Evolutionary conservation across 2,113 vertebrate genomes (phyloP).

Genomic region (Cavia aperea): DNA sequence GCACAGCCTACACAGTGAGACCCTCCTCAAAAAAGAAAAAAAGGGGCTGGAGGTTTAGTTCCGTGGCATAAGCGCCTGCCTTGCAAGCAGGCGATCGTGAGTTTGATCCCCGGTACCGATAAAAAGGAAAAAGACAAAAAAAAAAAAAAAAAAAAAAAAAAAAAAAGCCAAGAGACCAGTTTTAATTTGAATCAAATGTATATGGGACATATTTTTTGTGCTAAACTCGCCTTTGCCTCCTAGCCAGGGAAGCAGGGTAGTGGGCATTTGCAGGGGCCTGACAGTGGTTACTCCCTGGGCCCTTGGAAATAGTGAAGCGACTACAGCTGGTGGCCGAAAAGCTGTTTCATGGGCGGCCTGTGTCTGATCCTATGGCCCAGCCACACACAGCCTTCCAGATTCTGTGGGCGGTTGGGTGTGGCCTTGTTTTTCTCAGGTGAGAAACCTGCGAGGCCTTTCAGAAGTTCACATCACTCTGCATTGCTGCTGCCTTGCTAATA

Average conservation of each 20-base stretch:
- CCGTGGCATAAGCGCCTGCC: too few species aligned
- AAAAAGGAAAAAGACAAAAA: too few species aligned
- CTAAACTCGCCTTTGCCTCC: slow-evolving; percentile 7
- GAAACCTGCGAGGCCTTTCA: slow-evolving; percentile 46
- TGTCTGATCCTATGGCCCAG: slow-evolving; percentile 25
- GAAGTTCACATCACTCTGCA: neutral
- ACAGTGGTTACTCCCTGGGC: neutral
- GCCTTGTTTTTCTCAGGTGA: slow-evolving; percentile 43
- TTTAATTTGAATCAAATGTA: slow-evolving; percentile 19
- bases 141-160: neutral
- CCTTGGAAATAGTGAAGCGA: neutral
- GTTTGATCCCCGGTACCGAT: too few species aligned
- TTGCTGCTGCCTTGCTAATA: slow-evolving; percentile 49
- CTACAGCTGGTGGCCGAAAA: neutral
- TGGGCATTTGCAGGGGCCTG: neutral
- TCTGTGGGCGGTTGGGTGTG: slow-evolving; percentile 54
- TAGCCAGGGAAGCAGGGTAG: neutral
- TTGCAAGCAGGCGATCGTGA: too few species aligned
- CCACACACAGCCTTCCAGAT: slow-evolving; percentile 23
- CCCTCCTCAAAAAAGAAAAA: neutral
- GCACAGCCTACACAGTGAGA: neutral
- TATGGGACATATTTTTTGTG: neutral
- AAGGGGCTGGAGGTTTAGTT: neutral
- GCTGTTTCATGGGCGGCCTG: neutral
- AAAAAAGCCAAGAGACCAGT: slow-evolving; percentile 14